Evolutionary conservation across 1,140 invertebrate genomes (phyloP), one percentile per base, ranked within the genome.

Genomic region (Glomeris maerens): DNA sequence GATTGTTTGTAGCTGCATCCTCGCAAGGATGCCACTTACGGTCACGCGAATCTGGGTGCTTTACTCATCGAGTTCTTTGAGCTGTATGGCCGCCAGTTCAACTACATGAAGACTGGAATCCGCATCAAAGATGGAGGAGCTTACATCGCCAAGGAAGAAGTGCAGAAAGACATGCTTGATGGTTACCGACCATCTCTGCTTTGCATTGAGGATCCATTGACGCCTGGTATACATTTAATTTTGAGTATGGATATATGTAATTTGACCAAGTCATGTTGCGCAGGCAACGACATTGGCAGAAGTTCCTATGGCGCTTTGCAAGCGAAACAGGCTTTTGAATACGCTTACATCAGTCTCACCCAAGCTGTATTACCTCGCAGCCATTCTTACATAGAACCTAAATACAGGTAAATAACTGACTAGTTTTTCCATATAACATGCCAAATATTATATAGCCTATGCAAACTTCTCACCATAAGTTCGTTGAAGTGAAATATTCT

Each of bases 181-280:
- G 89, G 89, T 2, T 84, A 94, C 67, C 72, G 90, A 47, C 86
- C 91, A 4, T 92, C 89, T 41, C 69, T 97, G 56, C 69, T 98
- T 26, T 97, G 91, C 65, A 97, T 98, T 58, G 91, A 97, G 74
- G 94, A 98, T 74, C 94, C 94, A n/a, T 71, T 98, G 20, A 88
- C 85, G 54, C 79, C 85, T 14, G 84, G 84, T 62, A 56, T 46
- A 51, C 21, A 55, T 49, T 47, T 27, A 22, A 48, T 53, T 50
- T 47, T 39, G 26, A 42, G 29, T 52, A 23, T 27, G 31, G 31
- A 36, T 13, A 17, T 13, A 36, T 36, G 31, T 17, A 36, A 17
- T 13, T 10, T 36, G 17, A 17, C 31, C 31, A 36, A 36, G 10
- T 36, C 17, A 10, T 17, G 17, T 50, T 47, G 55, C 28, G 20